These are phyloP conservation scores for Poecile atricapillus DNA, from an alignment of 2,113 vertebrate species.

Conservation along the genomic window DNA sequence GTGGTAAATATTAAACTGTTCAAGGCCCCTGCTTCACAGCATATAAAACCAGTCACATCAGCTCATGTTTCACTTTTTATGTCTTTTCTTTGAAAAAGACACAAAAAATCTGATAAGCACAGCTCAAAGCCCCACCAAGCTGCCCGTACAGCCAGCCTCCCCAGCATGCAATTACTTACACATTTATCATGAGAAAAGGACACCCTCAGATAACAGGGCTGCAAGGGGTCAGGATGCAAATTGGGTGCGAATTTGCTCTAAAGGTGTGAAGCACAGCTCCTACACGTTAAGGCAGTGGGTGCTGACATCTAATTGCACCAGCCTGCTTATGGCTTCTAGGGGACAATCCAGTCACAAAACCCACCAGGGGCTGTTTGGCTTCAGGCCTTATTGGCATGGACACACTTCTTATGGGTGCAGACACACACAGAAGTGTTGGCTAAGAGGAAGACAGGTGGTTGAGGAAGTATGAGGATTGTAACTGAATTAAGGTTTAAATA, in stretches of 20 bases:
- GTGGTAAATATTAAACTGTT: constrained; percentile 50
- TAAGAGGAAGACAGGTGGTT: neutral
- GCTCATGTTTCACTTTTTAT: constrained; percentile 62
- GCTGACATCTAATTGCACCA: neutral
- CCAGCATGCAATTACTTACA: neutral
- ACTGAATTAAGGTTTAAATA: neutral
- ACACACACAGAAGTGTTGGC: fast-evolving
- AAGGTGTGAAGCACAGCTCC: neutral
- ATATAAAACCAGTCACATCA: constrained; percentile 49
- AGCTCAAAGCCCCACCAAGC: neutral
- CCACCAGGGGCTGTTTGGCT: neutral
- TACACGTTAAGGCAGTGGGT: neutral
- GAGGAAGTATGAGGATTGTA: neutral
- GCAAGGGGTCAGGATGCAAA: constrained; percentile 3
- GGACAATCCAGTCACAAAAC: neutral
- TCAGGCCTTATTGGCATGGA: neutral
- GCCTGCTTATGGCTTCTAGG: neutral
- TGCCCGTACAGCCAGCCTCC: neutral
- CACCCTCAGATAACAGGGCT: neutral
- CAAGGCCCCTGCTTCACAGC: constrained; percentile 38
- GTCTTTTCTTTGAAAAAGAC: constrained; percentile 36
- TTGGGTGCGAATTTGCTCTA: neutral
- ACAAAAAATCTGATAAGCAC: neutral
- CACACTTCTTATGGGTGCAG: neutral
- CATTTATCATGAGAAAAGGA: neutral